A percentile compares a stretch with the other conserved stretches of the same genome.
Evolutionary conservation across 2,113 vertebrate species (phyloP).

Genomic region (Antennarius striatus): DNA sequence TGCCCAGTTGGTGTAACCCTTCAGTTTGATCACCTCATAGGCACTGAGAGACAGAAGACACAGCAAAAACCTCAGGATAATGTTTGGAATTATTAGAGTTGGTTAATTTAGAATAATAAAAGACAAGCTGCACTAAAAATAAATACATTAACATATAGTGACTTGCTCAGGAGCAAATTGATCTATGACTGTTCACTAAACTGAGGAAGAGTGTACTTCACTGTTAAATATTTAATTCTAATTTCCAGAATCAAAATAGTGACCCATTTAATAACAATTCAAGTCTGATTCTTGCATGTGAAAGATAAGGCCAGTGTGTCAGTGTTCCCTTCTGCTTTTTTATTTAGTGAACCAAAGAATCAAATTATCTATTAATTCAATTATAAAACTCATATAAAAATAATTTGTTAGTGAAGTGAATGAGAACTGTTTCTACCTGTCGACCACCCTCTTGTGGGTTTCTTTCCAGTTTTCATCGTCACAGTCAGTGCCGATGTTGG

Average conservation of each 20-base stretch:
- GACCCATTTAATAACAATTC: too few relatives aligned
- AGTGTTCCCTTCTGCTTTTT: too few relatives aligned
- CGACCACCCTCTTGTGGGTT: slow-evolving; percentile 92
- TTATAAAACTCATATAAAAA: too few relatives aligned
- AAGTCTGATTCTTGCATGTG: too few relatives aligned
- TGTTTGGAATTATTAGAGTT: background rate
- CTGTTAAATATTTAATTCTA: too few relatives aligned
- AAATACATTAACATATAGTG: background rate
- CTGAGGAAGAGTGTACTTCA: too few relatives aligned
- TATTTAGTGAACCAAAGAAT: background rate
- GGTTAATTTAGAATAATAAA: background rate
- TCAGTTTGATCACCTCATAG: slow-evolving; percentile 95
- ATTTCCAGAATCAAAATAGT: too few relatives aligned
- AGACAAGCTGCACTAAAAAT: too few relatives aligned
- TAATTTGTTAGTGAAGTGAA: too few relatives aligned
- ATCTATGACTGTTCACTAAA: background rate
- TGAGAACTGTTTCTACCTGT: slow-evolving; percentile 80
- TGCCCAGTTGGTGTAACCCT: slow-evolving; percentile 99
- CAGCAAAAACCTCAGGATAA: background rate
- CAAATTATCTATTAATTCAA: too few relatives aligned
- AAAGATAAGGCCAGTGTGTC: too few relatives aligned
- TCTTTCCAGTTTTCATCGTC: slow-evolving; percentile 94
- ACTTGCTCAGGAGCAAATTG: background rate
- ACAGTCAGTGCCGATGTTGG: slow-evolving; percentile 85
- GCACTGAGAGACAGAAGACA: slow-evolving; percentile 81